Percentiles rank a stretch among this genome's conserved stretches.
These are phyloP conservation scores for Drosophila testacea DNA, from an alignment of 2,888 invertebrate genomes.

Conservation along the genomic window DNA sequence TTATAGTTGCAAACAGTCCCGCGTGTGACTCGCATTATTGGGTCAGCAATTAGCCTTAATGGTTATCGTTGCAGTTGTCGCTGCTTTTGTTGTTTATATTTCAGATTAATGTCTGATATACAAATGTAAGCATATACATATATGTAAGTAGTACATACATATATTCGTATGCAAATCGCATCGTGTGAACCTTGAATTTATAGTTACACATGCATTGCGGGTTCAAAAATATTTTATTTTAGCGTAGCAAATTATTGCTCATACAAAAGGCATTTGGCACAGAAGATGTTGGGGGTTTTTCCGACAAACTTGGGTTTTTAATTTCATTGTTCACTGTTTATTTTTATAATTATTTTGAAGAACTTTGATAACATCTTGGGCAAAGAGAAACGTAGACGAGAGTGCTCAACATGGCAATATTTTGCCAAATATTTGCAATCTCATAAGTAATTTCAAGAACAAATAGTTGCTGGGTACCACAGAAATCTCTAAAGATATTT, in stretches of 20 bases:
- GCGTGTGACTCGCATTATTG: constrained; percentile 70
- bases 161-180: not conserved
- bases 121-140: not conserved
- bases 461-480: too few species aligned
- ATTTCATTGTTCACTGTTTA: not conserved
- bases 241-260: constrained; percentile 12
- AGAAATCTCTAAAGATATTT: too few species aligned
- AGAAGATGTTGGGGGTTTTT: constrained; percentile 8
- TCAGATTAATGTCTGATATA: constrained; percentile 18
- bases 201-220: not conserved
- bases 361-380: not conserved
- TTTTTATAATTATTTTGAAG: constrained; percentile 4
- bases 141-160: not conserved
- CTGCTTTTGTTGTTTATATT: constrained; percentile 16
- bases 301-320: constrained; percentile 9
- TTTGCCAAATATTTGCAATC: not conserved
- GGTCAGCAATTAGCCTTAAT: constrained; percentile 65
- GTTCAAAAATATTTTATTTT: constrained; percentile 4
- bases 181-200: constrained; percentile 15
- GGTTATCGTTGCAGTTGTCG: constrained; percentile 35
- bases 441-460: too few species aligned
- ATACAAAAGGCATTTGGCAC: constrained; percentile 2
- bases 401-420: not conserved
- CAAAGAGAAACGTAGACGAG: not conserved
- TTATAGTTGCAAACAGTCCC: constrained; percentile 55